phyloP scores from a whole-genome alignment of 2,113 vertebrate genomes.

The Pyrgilauda ruficollis region DNA sequence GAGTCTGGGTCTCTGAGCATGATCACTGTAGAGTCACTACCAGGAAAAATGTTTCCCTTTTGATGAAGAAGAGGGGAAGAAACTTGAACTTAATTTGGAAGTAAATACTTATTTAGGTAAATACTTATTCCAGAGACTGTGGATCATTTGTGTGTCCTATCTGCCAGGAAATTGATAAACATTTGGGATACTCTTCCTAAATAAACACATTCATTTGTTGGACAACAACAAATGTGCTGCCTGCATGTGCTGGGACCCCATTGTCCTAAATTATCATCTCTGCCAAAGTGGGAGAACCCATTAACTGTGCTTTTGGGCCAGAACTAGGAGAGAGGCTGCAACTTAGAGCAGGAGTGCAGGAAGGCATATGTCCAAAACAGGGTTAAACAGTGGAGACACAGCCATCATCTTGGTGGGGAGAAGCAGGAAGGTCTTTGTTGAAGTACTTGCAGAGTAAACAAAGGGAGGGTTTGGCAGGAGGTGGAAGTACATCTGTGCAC shows the following conservation, averaged over 20 bases:
- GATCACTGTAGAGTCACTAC: background rate
- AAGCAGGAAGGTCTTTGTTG: constrained; percentile 64
- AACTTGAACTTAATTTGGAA: background rate
- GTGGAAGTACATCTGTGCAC: constrained; percentile 7
- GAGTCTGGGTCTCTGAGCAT: background rate
- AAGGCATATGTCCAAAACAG: background rate
- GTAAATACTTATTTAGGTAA: background rate
- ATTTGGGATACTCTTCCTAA: background rate
- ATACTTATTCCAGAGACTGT: background rate
- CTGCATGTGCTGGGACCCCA: background rate
- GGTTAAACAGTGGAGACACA: background rate
- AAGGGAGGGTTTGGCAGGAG: constrained; percentile 37
- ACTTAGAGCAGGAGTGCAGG: background rate
- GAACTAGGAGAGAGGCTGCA: background rate
- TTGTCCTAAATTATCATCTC: background rate
- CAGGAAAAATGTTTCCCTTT: background rate
- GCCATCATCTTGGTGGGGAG: constrained; percentile 34
- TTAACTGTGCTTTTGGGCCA: background rate
- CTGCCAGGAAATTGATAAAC: background rate
- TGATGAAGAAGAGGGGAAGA: background rate
- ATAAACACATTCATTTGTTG: background rate
- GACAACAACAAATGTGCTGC: background rate
- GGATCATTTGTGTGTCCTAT: background rate
- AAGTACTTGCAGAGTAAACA: constrained; percentile 70
- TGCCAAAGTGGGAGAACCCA: background rate